Evolutionary conservation across 2,888 invertebrate species (phyloP).

Genomic region (Corythucha ciliata): DNA sequence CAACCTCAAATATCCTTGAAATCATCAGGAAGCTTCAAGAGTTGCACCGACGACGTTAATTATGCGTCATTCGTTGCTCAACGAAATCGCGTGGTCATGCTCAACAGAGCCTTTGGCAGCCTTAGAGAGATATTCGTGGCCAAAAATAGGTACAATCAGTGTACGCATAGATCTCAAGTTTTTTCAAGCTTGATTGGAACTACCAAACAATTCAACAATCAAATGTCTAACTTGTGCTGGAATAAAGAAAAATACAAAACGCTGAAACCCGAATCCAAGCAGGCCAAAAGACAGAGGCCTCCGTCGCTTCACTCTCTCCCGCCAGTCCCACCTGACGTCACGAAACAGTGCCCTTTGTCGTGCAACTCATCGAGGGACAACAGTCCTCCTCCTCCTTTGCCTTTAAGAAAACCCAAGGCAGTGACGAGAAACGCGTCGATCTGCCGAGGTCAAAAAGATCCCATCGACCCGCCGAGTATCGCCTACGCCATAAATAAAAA

Average conservation of each 20-base stretch:
- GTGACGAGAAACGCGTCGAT: slow-evolving; percentile 18
- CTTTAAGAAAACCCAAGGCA: slow-evolving; percentile 40
- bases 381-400: slow-evolving; percentile 42
- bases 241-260: slow-evolving; percentile 33
- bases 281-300: slow-evolving; percentile 38
- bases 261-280: slow-evolving; percentile 31
- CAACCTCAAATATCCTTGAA: slow-evolving; percentile 53
- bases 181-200: slow-evolving; percentile 31
- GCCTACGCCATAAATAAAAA: too few relatives aligned
- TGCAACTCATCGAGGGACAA: too few relatives aligned
- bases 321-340: slow-evolving; percentile 45
- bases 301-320: slow-evolving; percentile 47
- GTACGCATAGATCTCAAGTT: slow-evolving; percentile 24
- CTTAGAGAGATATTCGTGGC: slow-evolving; percentile 66
- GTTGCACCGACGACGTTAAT: slow-evolving; percentile 37
- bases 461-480: too few relatives aligned
- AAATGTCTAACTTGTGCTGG: slow-evolving; percentile 35
- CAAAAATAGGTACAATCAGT: slow-evolving; percentile 31
- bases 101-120: slow-evolving; percentile 51
- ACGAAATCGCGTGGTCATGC: slow-evolving; percentile 20
- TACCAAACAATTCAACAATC: slow-evolving; percentile 31
- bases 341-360: slow-evolving; percentile 21
- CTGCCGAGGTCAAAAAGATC: slow-evolving; percentile 9
- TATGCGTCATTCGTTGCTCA: neutral
- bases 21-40: slow-evolving; percentile 62